These are phyloP conservation scores for Falcaria lacertinaria DNA, from an alignment of 2,888 invertebrate species.

Conservation along the genomic window DNA sequence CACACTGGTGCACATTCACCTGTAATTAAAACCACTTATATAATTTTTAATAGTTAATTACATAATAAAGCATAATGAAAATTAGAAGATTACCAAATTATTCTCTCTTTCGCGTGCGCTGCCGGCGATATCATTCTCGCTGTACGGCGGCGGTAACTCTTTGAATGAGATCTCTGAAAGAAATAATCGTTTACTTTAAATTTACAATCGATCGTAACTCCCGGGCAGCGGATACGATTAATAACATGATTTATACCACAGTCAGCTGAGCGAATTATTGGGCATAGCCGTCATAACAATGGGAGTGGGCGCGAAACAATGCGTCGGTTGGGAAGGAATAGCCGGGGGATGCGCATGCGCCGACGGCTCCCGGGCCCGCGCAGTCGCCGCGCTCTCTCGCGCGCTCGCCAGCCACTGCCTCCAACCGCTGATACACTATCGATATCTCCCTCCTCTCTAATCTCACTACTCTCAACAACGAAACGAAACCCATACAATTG, in stretches of 20 bases:
- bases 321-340: conserved; percentile 11
- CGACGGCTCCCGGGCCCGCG: conserved; percentile 10
- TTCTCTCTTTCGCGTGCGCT: conserved; percentile 25
- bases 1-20: conserved; percentile 46
- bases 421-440: conserved; percentile 42
- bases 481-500: conserved; percentile 21
- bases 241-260: conserved; percentile 46
- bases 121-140: conserved; percentile 48
- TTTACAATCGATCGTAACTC: conserved; percentile 46
- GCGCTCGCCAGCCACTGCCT: conserved; percentile 41
- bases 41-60: conserved; percentile 1
- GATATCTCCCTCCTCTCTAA: conserved; percentile 41
- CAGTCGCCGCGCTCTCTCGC: conserved; percentile 10
- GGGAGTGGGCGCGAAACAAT: conserved; percentile 43
- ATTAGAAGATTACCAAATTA: conserved; percentile 36
- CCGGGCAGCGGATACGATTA: conserved; percentile 32
- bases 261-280: conserved; percentile 52
- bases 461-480: conserved; percentile 43
- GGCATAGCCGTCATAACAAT: conserved; percentile 47
- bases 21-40: conserved; percentile 31
- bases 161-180: conserved; percentile 62
- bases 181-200: conserved; percentile 36
- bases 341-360: conserved; percentile 9
- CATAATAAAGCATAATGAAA: conserved; percentile 1
- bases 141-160: conserved; percentile 67